Evolutionary conservation across 2,797 vertebrate species (phyloP).

Genomic region (Enteromius unitaeniatus): DNA sequence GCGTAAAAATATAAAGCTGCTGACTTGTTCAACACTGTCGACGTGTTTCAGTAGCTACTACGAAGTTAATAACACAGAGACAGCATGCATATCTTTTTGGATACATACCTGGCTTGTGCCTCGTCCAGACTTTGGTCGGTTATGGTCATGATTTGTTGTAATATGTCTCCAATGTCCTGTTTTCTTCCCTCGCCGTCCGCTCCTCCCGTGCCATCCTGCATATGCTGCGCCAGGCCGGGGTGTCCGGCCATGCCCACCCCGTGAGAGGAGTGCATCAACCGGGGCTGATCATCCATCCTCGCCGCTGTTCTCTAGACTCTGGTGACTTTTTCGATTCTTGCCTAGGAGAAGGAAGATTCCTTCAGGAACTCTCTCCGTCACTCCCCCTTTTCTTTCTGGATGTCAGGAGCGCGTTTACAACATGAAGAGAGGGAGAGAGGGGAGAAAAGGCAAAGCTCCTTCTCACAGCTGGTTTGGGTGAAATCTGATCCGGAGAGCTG

Average conservation of each 20-base stretch:
- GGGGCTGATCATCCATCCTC: constrained; percentile 95
- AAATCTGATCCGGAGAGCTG: constrained; percentile 81
- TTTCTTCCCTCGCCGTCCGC: constrained; percentile 91
- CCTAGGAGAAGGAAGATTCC: constrained; percentile 71
- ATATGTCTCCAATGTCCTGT: constrained; percentile 98
- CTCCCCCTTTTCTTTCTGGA: constrained; percentile 31
- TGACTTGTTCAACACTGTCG: constrained; percentile 21
- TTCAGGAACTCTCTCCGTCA: constrained; percentile 65
- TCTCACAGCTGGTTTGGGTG: constrained; percentile 79
- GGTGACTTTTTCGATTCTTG: constrained; percentile 32
- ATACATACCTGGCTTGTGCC: constrained; percentile 92
- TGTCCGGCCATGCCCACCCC: constrained; percentile 93
- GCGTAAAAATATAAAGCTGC: constrained; percentile 21
- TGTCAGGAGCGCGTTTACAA: constrained; percentile 41
- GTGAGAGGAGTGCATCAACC: constrained; percentile 93
- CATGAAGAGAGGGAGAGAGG: constrained; percentile 51
- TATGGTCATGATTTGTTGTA: constrained; percentile 99
- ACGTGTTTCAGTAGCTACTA: constrained; percentile 12
- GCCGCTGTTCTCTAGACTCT: constrained; percentile 41
- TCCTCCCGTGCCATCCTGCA: constrained; percentile 89
- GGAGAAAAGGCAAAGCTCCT: constrained; percentile 66
- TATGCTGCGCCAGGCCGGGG: constrained; percentile 94
- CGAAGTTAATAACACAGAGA: constrained; percentile 4
- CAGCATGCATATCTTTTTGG: neutral
- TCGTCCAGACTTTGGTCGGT: constrained; percentile 98